Base-by-base conservation (phyloP, 2,113 vertebrate species). In the Hippocampus guttulatus region DNA sequence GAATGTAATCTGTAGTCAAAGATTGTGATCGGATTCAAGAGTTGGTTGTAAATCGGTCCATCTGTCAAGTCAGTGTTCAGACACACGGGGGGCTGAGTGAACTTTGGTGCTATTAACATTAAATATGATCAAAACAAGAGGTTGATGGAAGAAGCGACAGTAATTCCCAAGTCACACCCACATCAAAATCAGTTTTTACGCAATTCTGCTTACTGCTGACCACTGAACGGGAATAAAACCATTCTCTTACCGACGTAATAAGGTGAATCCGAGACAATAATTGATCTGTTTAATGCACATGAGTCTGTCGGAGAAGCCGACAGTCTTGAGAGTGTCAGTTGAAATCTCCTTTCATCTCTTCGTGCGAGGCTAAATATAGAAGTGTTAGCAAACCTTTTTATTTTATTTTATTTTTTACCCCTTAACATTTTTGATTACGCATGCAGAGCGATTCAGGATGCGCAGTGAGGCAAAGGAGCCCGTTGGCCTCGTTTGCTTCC, bases 381-480 rank as follows among this genome's bases (percentile, higher is more conserved):
- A 81, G 49, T 9, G 10, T 60, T 45, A 12, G 75, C 74, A 68
- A 57, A 20, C 8, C 6, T 38, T 16, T 55, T 62, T 43, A 76
- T 81, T 79, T 82, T n/a, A n/a, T 80, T 84, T 66, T 18, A 30
- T 27, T 27, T 27, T 27, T 68, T 15, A 18, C 33, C 33, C 33
- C 33, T 0, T 38, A 38, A 57, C 67, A 65, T 55, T 57, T 86
- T 81, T 67, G 79, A 82, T 80, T 60, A 68, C 58, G 51, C 69
- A 72, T 82, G 75, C 82, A 71, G 76, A 81, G 63, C 72, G 58
- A 69, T 81, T 85, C 72, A 78, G 82, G 81, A 84, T 78, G 74
- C 71, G 74, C 78, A 82, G 64, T 60, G 77, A 81, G 66, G 75
- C 74, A 60, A 71, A 86, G 43, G 47, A 79, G 70, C 75, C 68